Conservation (phyloP, 1,140 invertebrate species). For the Brachionus manjavacas region DNA sequence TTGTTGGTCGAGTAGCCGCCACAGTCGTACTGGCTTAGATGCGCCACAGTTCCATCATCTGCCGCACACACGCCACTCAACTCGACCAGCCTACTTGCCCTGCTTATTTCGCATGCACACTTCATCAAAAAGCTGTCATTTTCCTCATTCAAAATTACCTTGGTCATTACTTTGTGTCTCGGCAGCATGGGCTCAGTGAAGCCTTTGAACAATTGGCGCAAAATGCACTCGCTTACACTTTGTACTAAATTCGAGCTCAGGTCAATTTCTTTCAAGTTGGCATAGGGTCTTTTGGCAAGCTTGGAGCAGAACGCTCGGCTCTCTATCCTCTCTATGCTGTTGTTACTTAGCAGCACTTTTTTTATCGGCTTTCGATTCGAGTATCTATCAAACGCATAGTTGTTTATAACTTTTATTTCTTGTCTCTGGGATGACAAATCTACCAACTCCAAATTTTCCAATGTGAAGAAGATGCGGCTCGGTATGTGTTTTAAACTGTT, state of each 20-base stretch:
- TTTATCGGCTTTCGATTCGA: conserved; percentile 1
- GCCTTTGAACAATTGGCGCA: conserved; percentile 17
- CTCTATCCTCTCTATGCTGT: not conserved
- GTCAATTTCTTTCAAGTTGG: conserved; percentile 18
- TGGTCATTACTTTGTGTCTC: not conserved
- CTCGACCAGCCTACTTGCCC: not conserved
- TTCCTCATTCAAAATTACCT: not conserved
- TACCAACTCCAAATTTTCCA: conserved; percentile 17
- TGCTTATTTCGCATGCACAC: conserved; percentile 7
- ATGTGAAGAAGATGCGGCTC: conserved; percentile 19
- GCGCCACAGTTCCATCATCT: not conserved
- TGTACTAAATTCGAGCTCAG: not conserved
- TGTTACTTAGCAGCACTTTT: not conserved
- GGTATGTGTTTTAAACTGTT: conserved; percentile 35
- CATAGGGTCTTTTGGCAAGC: not conserved
- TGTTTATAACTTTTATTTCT: not conserved
- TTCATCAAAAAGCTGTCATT: not conserved
- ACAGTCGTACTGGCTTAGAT: conserved; percentile 18
- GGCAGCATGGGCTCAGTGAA: not conserved
- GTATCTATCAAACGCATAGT: conserved; percentile 35
- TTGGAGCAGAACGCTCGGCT: conserved; percentile 32
- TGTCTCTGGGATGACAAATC: conserved; percentile 22
- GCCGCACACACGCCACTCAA: not conserved
- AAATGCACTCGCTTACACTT: conserved; percentile 4
- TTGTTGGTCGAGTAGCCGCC: not conserved